Evolutionary conservation across 2,113 vertebrate species (phyloP).

Genomic region (Coreoperca whiteheadi): DNA sequence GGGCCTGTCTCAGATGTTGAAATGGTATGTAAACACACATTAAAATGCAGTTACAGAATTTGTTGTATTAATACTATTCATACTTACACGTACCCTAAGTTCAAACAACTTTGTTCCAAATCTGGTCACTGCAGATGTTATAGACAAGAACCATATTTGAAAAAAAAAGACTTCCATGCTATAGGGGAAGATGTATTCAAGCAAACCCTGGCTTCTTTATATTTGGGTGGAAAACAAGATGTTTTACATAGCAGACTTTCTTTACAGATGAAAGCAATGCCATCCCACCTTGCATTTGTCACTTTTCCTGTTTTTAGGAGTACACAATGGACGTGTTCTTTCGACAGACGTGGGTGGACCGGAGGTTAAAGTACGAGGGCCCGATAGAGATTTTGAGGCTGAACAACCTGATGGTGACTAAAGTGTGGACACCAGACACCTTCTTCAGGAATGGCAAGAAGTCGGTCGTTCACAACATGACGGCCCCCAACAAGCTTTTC

Average conservation of each 20-base stretch:
- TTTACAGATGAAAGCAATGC: neutral
- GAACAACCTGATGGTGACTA: conserved; percentile 99
- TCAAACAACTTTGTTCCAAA: neutral
- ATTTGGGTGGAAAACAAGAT: conserved; percentile 1
- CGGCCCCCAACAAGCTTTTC: conserved; percentile 97
- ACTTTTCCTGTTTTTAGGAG: conserved; percentile 84
- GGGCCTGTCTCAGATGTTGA: conserved; percentile 98
- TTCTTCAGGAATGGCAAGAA: conserved; percentile 99
- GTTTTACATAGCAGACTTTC: neutral
- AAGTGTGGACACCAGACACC: conserved; percentile 99
- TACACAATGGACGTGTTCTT: conserved; percentile 99
- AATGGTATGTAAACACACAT: conserved; percentile 89
- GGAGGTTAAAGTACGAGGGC: conserved; percentile 93
- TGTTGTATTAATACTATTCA: neutral
- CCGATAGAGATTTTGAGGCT: conserved; percentile 96
- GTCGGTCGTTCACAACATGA: conserved; percentile 98
- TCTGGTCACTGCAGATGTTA: neutral
- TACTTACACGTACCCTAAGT: neutral
- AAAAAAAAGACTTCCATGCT: neutral
- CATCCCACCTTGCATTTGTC: neutral
- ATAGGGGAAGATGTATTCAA: neutral
- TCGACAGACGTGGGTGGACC: conserved; percentile 98
- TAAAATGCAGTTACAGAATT: neutral
- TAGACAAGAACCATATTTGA: neutral
- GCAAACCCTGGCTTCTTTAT: neutral